Evolutionary conservation across 2,888 invertebrate species (phyloP).

Genomic region (Sarcophaga variegata): DNA sequence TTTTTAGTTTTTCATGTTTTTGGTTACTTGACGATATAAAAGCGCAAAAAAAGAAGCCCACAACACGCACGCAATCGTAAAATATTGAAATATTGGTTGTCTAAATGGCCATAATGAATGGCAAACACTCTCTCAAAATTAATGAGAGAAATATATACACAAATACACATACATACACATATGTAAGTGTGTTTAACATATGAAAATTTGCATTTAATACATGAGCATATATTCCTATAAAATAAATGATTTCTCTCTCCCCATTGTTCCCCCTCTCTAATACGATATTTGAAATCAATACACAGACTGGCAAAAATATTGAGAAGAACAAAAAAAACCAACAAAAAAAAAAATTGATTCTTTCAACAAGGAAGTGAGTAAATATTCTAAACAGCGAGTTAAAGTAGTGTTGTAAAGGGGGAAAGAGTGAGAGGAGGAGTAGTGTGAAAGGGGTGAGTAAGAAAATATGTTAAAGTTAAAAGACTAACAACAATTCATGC

Average conservation of each 20-base stretch:
- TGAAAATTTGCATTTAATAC: slow-evolving; percentile 65
- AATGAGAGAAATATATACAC: neutral
- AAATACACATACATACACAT: neutral
- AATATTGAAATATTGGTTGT: slow-evolving; percentile 32
- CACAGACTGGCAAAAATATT: slow-evolving; percentile 27
- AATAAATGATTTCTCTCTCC: slow-evolving; percentile 20
- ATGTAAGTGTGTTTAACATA: slow-evolving; percentile 33
- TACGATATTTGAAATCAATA: neutral
- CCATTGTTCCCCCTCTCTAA: neutral
- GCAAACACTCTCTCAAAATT: slow-evolving; percentile 16
- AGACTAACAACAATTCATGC: slow-evolving; percentile 59
- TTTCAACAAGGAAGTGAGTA: slow-evolving; percentile 32
- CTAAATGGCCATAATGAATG: slow-evolving; percentile 57
- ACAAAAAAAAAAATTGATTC: slow-evolving; percentile 23
- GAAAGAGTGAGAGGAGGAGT: too few species aligned
- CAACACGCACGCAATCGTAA: slow-evolving; percentile 39
- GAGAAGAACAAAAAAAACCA: slow-evolving; percentile 1
- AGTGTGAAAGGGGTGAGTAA: too few species aligned
- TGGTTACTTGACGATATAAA: neutral
- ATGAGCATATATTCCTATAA: slow-evolving; percentile 40
- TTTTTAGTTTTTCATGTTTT: neutral
- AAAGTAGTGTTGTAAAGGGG: neutral
- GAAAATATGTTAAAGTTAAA: neutral
- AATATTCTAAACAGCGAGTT: neutral
- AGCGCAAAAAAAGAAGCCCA: neutral